Base-by-base conservation (phyloP, 2,888 invertebrate genomes). In the Morpho helenor region DNA sequence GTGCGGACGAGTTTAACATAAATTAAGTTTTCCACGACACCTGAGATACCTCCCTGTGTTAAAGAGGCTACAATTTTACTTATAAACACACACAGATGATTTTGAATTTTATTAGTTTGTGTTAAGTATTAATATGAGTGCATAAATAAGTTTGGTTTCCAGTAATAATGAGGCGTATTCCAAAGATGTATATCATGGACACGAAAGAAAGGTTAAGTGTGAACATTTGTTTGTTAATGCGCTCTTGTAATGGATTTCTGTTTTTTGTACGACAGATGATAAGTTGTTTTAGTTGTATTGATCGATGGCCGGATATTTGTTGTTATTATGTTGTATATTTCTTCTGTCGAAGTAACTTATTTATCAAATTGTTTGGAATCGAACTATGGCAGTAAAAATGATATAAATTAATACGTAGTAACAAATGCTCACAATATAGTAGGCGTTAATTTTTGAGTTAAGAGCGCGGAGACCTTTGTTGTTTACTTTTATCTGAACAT, bases 221-320 rank as follows among this genome's bases (percentile, higher is more conserved):
- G 85, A 88, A 88, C 88, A 88, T 88, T 88, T 88, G 89, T 89
- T 88, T 86, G 87, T 87, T 85, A 87, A 88, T 87, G 85, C 80
- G 77, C 79, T 79, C 77, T 80, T 84, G 78, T 88, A 87, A 87
- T 87, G 87, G 81, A 84, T 86, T 83, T 80, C 77, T 79, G 80
- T 81, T 85, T 77, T 79, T 85, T 82, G 72, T 75, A 61, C 72
- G 75, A 69, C 68, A 74, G 74, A 79, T 84, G 85, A 85, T 84
- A 84, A 83, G 84, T 85, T 82, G 83, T 80, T 84, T 80, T 70
- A 68, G 71, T 77, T 72, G 79, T 75, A 79, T 77, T 82, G 84
- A 84, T 84, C 72, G 79, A 80, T 80, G 72, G 73, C 64, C 43
- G 56, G 59, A 60, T 61, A 62, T 66, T 64, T 66, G 61, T 60